A percentile compares a stretch with the other conserved stretches of the same genome.
Evolutionary conservation across 2,113 vertebrate species (phyloP).

Genomic region (Craseonycteris thonglongyai): DNA sequence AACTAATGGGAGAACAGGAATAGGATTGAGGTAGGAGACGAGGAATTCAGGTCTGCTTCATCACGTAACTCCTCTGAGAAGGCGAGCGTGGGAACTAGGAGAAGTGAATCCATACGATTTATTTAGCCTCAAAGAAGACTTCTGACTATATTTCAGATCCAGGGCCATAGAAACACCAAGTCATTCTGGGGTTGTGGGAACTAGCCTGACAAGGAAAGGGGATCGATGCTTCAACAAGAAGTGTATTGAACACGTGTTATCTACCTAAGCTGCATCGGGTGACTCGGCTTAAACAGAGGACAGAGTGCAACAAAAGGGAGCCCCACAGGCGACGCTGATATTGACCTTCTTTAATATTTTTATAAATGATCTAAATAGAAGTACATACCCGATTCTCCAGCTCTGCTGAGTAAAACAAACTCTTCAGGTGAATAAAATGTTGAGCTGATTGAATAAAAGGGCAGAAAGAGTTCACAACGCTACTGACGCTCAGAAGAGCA

Average conservation of each 20-base stretch:
- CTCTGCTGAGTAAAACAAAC: slow-evolving; percentile 48
- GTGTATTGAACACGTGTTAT: slow-evolving; percentile 31
- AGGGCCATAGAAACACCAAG: slow-evolving; percentile 13
- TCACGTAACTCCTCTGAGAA: not conserved
- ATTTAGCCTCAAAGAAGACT: not conserved
- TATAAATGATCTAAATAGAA: slow-evolving; percentile 48
- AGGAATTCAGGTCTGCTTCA: not conserved
- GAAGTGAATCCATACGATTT: not conserved
- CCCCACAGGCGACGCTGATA: not conserved
- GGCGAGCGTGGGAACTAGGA: not conserved
- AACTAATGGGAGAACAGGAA: not conserved
- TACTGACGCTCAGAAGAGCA: not conserved
- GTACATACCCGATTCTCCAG: not conserved
- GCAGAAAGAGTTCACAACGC: slow-evolving; percentile 18
- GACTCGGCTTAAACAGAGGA: slow-evolving; percentile 4
- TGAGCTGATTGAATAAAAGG: slow-evolving; percentile 28
- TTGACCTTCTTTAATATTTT: slow-evolving; percentile 27
- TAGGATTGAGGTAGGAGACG: not conserved
- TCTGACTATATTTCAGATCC: slow-evolving; percentile 22
- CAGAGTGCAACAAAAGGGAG: not conserved
- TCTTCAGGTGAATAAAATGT: slow-evolving; percentile 30
- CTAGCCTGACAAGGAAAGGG: not conserved
- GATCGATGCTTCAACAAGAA: slow-evolving; percentile 24
- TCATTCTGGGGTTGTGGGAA: not conserved
- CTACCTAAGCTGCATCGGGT: slow-evolving; percentile 2